phyloP scores from a whole-genome alignment of 2,888 invertebrate species.

The Eupithecia pulchellata region DNA sequence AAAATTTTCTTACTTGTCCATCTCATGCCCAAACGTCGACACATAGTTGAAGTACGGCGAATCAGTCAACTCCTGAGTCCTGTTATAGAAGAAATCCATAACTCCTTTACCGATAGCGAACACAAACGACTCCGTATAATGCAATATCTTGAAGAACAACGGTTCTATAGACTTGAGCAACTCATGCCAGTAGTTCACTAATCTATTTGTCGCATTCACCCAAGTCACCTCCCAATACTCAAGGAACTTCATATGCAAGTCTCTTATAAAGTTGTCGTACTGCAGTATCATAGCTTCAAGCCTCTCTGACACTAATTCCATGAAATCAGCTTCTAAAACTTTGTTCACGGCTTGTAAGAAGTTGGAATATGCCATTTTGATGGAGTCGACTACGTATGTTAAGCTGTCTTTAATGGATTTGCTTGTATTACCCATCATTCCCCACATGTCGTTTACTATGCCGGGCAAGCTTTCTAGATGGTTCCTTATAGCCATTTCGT shows the following conservation, averaged over 20 bases:
- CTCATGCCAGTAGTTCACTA: conserved; percentile 90
- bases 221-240: conserved; percentile 91
- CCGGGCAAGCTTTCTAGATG: conserved; percentile 92
- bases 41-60: conserved; percentile 93
- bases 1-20: conserved; percentile 84
- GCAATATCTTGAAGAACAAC: conserved; percentile 90
- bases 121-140: conserved; percentile 90
- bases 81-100: conserved; percentile 91
- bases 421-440: conserved; percentile 94
- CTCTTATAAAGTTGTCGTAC: conserved; percentile 92
- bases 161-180: conserved; percentile 91
- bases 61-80: conserved; percentile 91
- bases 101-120: conserved; percentile 91
- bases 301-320: conserved; percentile 88
- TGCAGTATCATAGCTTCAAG: conserved; percentile 89
- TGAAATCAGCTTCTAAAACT: conserved; percentile 90
- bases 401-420: conserved; percentile 91
- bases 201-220: conserved; percentile 87
- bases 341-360: conserved; percentile 88
- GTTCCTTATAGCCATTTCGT: conserved; percentile 91
- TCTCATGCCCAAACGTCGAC: conserved; percentile 91
- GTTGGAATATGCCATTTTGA: conserved; percentile 89
- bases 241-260: conserved; percentile 87
- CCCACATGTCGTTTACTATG: conserved; percentile 93
- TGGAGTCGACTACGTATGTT: conserved; percentile 89